Base-by-base conservation (phyloP, 2,797 vertebrate genomes). In the Gobionotothen gibberifrons region DNA sequence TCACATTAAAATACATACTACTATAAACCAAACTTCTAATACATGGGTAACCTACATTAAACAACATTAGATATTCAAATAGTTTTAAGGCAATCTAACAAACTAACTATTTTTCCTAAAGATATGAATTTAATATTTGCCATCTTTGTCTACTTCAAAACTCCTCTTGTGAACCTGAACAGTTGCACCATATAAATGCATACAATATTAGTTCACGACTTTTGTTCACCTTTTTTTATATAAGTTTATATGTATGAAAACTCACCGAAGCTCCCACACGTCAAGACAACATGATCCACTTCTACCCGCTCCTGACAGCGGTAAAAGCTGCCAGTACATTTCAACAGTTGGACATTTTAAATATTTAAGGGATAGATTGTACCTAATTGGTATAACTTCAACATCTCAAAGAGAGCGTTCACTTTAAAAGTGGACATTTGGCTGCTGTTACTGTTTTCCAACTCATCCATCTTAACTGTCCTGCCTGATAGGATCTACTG, bases 311-410 rank as follows among this genome's bases (percentile, higher is more conserved):
- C 49, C 49, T 63, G 49, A 39, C 14, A 26, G 58, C 69, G 63
- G 61, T 69, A 63, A 67, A 70, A 74, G 51, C 70, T 69, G 36
- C 69, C 63, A 21, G 71, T 73, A 55, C 66, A 76, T 78, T 86
- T 93, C 81, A 84, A 76, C 85, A 79, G 72, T 84, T 84, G 74
- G 64, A 79, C 55, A 71, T 85, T 87, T 92, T 90, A 93, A 93
- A 92, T 91, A 93, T 92, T 92, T 86, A 92, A 73, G 63, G 52
- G 56, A 44, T 77, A 47, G 60, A 80, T 78, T 47, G 86, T 78
- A 86, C 80, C 74, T 79, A 86, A 90, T 84, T 87, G 79, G 68
- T 78, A 64, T 62, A 78, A 79, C 81, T 78, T 72, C 22, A 79
- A 70, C 81, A 74, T 71, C 81, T 81, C 53, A 75, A 77, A 81